Evolutionary conservation across 2,113 vertebrate species (phyloP), one percentile per base, ranked within the genome.

Genomic region (Ophthalmolycus amberensis): DNA sequence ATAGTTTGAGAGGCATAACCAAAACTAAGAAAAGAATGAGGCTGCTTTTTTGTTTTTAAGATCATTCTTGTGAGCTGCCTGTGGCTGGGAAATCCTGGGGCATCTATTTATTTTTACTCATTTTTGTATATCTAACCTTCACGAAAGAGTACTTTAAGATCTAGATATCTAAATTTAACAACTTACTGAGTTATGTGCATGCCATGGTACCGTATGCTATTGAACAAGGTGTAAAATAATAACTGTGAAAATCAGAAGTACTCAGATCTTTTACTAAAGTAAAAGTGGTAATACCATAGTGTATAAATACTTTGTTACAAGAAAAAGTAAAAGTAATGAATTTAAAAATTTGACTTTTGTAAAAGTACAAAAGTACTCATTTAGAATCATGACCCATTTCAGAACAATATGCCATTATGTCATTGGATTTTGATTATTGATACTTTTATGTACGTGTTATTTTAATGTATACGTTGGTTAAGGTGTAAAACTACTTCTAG

Each of bases 1-100:
- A 89, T 71, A 86, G 81, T 75, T 82, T 89, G 73, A 79, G 81
- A 87, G 80, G 84, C 71, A 75, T 48, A 83, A 81, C 69, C 44
- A 72, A 86, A 89, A 77, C 71, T 50, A 83, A 85, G 62, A 69
- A 70, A 72, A 54, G 37, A 58, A 84, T 60, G 48, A 69, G 56
- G 69, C 42, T 65, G 42, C 42, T 32, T 67, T 79, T 83, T 62
- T 84, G 46, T 82, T 89, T 70, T 75, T 50, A 37, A 70, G 62
- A 71, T 84, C 52, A 16, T 59, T 85, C 74, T 62, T 20, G 27
- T 40, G 54, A 59, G 64, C 25, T 40, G 50, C 12, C 10, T 54
- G n/a, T 65, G 59, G 56, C 44, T 75, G 44, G 22, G 48, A 83
- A 82, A 70, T 46, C 32, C 12, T 70, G 11, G 27, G 65, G 42